These are phyloP conservation scores for Callyntrura guangdongensis DNA, from an alignment of 2,888 invertebrate species.

Conservation along the genomic window DNA sequence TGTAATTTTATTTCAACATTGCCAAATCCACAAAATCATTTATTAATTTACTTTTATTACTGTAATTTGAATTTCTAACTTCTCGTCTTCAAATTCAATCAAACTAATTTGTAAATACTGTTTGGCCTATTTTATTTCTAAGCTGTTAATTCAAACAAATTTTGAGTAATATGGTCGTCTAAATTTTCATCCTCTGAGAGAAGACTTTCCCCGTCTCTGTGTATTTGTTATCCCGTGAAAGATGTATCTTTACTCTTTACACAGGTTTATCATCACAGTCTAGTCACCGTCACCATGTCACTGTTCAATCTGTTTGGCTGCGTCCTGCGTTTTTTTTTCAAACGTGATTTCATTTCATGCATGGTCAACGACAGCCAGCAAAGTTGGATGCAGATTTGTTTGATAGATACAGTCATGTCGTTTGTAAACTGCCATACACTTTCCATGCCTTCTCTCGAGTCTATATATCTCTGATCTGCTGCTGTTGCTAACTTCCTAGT, in stretches of 20 bases:
- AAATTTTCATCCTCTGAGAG: no score
- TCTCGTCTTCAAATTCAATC: no score
- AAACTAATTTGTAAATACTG: no score
- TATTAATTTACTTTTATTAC: no score
- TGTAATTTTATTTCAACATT: no score
- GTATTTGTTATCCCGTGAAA: not conserved
- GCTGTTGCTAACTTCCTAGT: not conserved
- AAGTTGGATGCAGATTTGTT: not conserved
- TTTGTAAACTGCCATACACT: not conserved
- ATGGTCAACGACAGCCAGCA: slow-evolving; percentile 20
- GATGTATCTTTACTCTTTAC: no score
- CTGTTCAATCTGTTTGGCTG: not conserved
- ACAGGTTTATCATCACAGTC: not conserved
- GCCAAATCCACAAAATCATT: no score
- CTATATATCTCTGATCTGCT: not conserved
- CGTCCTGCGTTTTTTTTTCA: not conserved
- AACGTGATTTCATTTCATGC: slow-evolving; percentile 33
- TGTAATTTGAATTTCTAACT: no score
- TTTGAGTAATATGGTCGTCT: no score
- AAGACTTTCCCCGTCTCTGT: not conserved
- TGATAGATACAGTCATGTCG: not conserved
- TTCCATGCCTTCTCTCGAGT: not conserved
- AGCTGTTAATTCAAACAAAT: no score
- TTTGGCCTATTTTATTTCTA: no score
- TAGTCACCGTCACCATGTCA: not conserved